Percentiles rank a stretch among this genome's conserved stretches.
phyloP scores from a whole-genome alignment of 2,797 vertebrate genomes.

The Coccyzus lansbergi region DNA sequence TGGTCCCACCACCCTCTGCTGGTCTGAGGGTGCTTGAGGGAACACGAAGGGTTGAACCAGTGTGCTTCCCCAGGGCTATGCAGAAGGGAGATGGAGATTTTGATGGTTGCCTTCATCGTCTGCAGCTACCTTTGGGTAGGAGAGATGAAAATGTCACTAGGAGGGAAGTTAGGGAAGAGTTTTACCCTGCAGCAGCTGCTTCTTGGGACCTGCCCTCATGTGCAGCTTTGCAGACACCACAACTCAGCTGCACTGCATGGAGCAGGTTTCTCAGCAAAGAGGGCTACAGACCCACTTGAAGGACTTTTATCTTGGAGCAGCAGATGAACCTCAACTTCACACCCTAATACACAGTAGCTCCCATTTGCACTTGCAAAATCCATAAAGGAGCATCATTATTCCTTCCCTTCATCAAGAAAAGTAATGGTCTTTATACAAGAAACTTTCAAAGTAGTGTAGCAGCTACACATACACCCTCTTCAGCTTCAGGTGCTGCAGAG shows the following conservation, averaged over 20 bases:
- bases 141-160: background rate
- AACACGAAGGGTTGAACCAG: background rate
- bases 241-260: rapidly evolving
- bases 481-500: background rate
- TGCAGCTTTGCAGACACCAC: background rate
- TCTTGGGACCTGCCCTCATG: rapidly evolving
- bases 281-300: background rate
- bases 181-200: background rate
- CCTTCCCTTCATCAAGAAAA: background rate
- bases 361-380: background rate
- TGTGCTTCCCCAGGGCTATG: too few relatives aligned
- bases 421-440: background rate
- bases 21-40: rapidly evolving
- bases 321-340: background rate
- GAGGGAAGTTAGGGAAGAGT: background rate
- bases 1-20: background rate
- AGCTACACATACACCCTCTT: rapidly evolving
- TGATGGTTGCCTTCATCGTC: background rate
- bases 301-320: background rate
- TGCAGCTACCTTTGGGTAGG: background rate
- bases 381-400: background rate
- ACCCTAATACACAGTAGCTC: background rate
- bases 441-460: background rate
- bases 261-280: background rate
- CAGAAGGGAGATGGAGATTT: background rate